Conservation (phyloP, 2,113 vertebrate genomes). For the Clarias macrocephalus region DNA sequence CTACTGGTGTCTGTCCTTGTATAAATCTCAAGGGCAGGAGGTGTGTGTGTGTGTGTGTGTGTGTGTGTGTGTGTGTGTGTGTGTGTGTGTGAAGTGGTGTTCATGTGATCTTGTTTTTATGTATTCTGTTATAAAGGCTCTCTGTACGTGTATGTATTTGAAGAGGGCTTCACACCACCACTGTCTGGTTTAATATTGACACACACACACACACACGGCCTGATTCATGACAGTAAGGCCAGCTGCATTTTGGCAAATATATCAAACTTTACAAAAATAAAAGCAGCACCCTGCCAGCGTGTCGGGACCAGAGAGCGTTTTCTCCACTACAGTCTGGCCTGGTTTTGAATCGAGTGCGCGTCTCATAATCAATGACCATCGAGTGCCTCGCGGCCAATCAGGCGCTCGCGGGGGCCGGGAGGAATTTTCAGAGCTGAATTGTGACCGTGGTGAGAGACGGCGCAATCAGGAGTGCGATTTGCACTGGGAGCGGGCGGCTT, state of each 20-base stretch:
- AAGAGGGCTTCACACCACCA: conserved; percentile 34
- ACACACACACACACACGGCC: background rate
- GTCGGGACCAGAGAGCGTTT: background rate
- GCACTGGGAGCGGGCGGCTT: conserved; percentile 44
- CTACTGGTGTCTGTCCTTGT: conserved; percentile 60
- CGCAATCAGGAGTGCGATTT: conserved; percentile 57
- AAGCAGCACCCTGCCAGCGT: background rate
- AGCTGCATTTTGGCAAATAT: conserved; percentile 1
- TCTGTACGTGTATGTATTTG: conserved; percentile 44
- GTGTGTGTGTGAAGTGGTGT: conserved; percentile 42
- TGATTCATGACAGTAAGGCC: background rate
- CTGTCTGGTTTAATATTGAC: conserved; percentile 35
- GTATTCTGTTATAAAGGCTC: background rate
- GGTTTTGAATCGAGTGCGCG: conserved; percentile 29
- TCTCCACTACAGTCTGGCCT: background rate
- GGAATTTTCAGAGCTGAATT: conserved; percentile 32
- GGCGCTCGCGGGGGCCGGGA: conserved; percentile 23
- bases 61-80: conserved; percentile 54
- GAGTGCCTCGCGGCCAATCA: conserved; percentile 41
- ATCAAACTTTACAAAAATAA: background rate
- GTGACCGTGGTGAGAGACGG: conserved; percentile 35
- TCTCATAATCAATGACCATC: conserved; percentile 45
- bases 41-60: conserved; percentile 51
- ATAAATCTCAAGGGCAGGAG: conserved; percentile 72
- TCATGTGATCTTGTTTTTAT: background rate